Evolutionary conservation across 2,113 vertebrate species (phyloP).

Genomic region (Barnardius zonarius): DNA sequence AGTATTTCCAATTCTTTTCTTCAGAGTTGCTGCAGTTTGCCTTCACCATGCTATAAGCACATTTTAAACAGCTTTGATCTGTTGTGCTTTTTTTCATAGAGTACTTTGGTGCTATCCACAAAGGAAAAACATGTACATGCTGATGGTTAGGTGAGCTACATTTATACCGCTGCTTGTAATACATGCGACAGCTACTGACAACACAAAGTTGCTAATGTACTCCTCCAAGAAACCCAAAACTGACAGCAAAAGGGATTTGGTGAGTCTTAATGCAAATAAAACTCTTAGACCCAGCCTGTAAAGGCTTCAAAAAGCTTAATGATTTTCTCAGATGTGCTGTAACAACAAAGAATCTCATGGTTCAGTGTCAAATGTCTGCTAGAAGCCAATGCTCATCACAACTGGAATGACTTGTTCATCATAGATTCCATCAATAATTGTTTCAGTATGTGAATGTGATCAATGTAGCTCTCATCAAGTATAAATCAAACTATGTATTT

Average conservation of each 20-base stretch:
- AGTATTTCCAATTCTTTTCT: background rate
- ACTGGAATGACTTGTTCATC: conserved; percentile 52
- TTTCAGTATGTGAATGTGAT: conserved; percentile 41
- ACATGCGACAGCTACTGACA: background rate
- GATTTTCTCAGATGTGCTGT: conserved; percentile 58
- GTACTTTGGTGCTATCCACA: background rate
- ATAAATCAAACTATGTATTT: conserved; percentile 17
- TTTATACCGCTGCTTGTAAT: background rate
- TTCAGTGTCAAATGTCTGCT: conserved; percentile 52
- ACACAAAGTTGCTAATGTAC: background rate
- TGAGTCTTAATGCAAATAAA: conserved; percentile 21
- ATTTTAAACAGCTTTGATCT: background rate
- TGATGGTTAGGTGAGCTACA: background rate
- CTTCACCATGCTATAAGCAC: background rate
- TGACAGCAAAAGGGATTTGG: background rate
- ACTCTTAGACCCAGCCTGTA: background rate
- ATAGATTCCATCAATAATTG: conserved; percentile 56
- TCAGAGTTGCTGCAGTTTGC: background rate
- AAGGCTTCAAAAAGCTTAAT: conserved; percentile 40
- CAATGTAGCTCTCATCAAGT: conserved; percentile 8
- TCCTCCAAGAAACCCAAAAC: background rate
- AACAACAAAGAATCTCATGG: conserved; percentile 62
- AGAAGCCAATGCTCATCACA: conserved; percentile 38
- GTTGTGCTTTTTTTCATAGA: background rate
- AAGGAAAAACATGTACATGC: background rate